These are phyloP conservation scores for Parelbella ahira DNA, from an alignment of 2,888 invertebrate species.

Conservation along the genomic window DNA sequence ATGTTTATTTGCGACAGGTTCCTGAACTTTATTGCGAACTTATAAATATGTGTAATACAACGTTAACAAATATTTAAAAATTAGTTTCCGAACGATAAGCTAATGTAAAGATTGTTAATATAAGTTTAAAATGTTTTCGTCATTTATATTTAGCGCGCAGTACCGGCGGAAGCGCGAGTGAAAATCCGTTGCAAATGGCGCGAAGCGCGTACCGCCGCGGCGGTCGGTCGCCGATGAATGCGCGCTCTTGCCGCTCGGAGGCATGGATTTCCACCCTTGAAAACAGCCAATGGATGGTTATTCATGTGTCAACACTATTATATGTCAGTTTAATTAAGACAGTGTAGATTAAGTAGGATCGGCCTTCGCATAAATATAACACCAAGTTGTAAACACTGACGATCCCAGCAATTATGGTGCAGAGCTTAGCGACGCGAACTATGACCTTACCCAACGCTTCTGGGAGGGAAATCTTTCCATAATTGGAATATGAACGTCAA, in stretches of 20 bases:
- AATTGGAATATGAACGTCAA: too few relatives aligned
- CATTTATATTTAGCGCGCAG: neutral
- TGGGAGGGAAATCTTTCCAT: too few relatives aligned
- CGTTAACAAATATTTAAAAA: too few relatives aligned
- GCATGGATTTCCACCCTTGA: constrained; percentile 41
- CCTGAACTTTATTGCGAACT: constrained; percentile 1
- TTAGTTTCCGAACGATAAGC: too few relatives aligned
- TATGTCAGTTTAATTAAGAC: neutral
- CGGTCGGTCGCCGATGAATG: constrained; percentile 60
- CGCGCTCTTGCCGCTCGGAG: constrained; percentile 34
- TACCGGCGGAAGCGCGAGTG: constrained; percentile 35
- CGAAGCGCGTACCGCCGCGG: constrained; percentile 50
- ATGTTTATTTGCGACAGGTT: constrained; percentile 6
- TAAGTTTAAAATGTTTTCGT: neutral
- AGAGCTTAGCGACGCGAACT: too few relatives aligned
- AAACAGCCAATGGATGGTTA: constrained; percentile 29
- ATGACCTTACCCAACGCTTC: too few relatives aligned
- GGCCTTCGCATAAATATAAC: neutral
- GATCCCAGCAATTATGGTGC: too few relatives aligned
- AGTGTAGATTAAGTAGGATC: constrained; percentile 1
- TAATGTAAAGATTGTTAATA: too few relatives aligned
- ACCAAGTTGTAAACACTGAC: too few relatives aligned
- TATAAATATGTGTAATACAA: too few relatives aligned
- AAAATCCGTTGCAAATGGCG: constrained; percentile 52
- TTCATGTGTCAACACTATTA: constrained; percentile 30